Conservation (phyloP, 2,888 invertebrate species). For the Apotomis betuletana region DNA sequence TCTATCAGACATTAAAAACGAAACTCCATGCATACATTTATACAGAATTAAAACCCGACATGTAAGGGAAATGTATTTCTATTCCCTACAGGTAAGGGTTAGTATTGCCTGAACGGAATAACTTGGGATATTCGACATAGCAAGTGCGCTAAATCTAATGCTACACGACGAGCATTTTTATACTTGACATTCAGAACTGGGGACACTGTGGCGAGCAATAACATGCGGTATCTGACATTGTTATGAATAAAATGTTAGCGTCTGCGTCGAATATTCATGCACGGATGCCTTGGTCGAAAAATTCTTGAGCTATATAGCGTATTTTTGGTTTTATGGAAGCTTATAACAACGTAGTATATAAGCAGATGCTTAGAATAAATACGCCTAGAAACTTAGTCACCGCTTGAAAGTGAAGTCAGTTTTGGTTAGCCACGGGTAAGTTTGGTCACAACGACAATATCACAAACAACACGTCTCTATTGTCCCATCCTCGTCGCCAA, state of each 20-base stretch:
- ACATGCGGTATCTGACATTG: conserved; percentile 22
- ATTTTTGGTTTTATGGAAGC: too few relatives aligned
- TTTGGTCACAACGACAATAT: too few relatives aligned
- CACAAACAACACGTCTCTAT: too few relatives aligned
- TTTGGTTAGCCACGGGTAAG: too few relatives aligned
- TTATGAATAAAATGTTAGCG: neutral
- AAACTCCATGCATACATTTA: conserved; percentile 25
- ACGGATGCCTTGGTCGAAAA: too few relatives aligned
- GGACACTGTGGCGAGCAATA: conserved; percentile 3
- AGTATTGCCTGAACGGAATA: neutral
- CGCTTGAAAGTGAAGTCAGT: too few relatives aligned
- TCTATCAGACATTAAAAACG: conserved; percentile 29
- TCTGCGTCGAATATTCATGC: neutral
- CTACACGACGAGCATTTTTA: conserved; percentile 41
- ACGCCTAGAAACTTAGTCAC: too few relatives aligned
- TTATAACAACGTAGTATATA: too few relatives aligned
- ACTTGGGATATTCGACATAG: conserved; percentile 11
- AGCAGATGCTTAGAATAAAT: too few relatives aligned
- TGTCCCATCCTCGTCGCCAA: too few relatives aligned
- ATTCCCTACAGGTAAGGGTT: neutral
- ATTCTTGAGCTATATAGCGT: too few relatives aligned
- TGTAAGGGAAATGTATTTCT: neutral
- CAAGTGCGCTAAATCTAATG: conserved; percentile 30
- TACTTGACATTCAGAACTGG: conserved; percentile 35
- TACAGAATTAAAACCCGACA: conserved; percentile 14